Conservation (phyloP, 2,888 invertebrate species). For the Tubiluchus corallicola region DNA sequence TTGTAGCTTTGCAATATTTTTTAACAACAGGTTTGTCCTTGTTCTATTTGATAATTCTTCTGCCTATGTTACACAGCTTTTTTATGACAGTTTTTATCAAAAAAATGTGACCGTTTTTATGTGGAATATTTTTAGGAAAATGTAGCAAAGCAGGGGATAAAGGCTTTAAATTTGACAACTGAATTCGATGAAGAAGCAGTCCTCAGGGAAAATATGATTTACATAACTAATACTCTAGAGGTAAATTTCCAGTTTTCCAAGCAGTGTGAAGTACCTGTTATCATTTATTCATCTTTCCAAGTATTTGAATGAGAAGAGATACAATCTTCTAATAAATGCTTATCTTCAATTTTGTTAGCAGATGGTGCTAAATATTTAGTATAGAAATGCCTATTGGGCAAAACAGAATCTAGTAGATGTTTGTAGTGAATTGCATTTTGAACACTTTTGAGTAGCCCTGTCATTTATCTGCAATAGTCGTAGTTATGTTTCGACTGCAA, state of each 20-base stretch:
- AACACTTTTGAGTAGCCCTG: too few species aligned
- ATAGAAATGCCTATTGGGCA: slow-evolving; percentile 2
- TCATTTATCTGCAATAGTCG: slow-evolving; percentile 9
- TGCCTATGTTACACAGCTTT: too few species aligned
- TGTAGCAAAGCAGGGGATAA: slow-evolving; percentile 48
- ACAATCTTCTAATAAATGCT: too few species aligned
- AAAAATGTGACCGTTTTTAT: slow-evolving; percentile 1
- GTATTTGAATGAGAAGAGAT: too few species aligned
- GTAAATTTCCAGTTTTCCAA: slow-evolving; percentile 36
- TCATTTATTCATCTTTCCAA: too few species aligned
- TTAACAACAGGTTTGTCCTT: too few species aligned
- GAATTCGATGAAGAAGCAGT: slow-evolving; percentile 74
- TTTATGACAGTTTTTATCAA: too few species aligned
- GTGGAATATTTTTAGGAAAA: slow-evolving; percentile 47
- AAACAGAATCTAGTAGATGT: slow-evolving; percentile 5
- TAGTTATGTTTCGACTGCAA: not conserved
- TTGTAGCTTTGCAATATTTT: too few species aligned
- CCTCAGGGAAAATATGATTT: slow-evolving; percentile 50
- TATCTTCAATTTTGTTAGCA: too few species aligned
- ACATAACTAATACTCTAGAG: slow-evolving; percentile 64
- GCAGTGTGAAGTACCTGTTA: too few species aligned
- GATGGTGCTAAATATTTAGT: slow-evolving; percentile 7
- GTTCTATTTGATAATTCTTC: too few species aligned
- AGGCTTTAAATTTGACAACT: slow-evolving; percentile 59
- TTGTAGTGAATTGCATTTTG: too few species aligned